Conservation (phyloP, 2,888 invertebrate genomes). For the Balanococcus diminutus region DNA sequence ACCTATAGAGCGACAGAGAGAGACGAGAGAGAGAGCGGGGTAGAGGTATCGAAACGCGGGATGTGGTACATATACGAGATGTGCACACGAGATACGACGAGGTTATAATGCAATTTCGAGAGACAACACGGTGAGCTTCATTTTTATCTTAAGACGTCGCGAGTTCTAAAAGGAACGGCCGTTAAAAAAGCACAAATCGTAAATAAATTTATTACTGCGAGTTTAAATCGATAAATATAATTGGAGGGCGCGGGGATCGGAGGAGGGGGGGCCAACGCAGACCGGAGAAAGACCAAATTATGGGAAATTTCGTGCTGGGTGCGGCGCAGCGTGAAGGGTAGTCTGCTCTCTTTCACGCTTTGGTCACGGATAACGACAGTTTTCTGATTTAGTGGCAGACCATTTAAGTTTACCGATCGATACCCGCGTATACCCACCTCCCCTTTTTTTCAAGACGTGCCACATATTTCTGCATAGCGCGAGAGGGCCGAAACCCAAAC, state of each 20-base stretch:
- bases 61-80: not conserved
- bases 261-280: not conserved
- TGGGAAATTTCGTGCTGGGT: slow-evolving; percentile 2
- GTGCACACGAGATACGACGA: not conserved
- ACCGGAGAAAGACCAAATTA: slow-evolving; percentile 35
- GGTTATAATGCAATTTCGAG: slow-evolving; percentile 1
- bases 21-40: not conserved
- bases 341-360: slow-evolving; percentile 42
- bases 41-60: not conserved
- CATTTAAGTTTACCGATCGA: slow-evolving; percentile 48
- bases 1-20: not conserved
- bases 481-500: too few relatives aligned
- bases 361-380: slow-evolving; percentile 49
- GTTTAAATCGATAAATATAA: slow-evolving; percentile 41
- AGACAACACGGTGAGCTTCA: not conserved
- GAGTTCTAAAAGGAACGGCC: not conserved
- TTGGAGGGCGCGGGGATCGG: not conserved
- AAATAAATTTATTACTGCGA: slow-evolving; percentile 22
- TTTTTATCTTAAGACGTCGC: not conserved
- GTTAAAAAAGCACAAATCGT: slow-evolving; percentile 24
- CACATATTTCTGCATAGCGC: slow-evolving; percentile 38
- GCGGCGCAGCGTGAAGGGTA: not conserved
- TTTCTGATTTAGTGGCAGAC: slow-evolving; percentile 50
- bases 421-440: not conserved
- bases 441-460: slow-evolving; percentile 25